Percentiles rank a stretch among this genome's conserved stretches.
Evolutionary conservation across 2,888 invertebrate genomes (phyloP).

Genomic region (Sepiola atlantica): DNA sequence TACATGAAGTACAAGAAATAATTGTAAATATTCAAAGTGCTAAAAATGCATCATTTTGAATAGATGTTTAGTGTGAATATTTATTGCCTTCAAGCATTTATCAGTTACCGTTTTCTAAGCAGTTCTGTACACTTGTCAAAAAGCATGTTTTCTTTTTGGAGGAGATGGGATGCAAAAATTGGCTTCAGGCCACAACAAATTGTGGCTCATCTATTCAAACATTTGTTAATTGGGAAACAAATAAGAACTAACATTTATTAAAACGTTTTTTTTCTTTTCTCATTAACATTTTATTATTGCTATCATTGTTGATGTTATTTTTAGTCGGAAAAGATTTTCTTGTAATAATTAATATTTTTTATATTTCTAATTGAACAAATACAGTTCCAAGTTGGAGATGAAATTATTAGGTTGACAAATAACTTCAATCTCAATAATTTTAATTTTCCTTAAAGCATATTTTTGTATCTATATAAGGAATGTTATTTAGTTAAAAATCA

Average conservation of each 20-base stretch:
- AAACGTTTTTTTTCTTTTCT: no score
- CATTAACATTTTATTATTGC: no score
- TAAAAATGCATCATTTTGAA: background rate
- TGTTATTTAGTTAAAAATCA: background rate
- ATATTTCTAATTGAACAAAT: no score
- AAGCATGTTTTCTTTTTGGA: background rate
- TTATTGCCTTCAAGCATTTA: background rate
- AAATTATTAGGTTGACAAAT: no score
- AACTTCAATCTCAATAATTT: no score
- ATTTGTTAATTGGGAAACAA: background rate
- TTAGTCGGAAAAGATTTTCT: no score
- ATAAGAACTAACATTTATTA: no score
- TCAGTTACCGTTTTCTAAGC: background rate
- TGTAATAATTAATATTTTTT: no score
- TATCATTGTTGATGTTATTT: no score
- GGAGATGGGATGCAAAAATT: background rate
- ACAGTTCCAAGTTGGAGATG: no score
- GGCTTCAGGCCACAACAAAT: background rate
- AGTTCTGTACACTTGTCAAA: background rate
- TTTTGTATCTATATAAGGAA: background rate
- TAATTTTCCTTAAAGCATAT: no score
- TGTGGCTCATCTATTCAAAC: background rate
- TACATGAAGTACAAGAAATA: background rate
- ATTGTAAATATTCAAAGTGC: background rate
- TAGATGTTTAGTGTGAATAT: background rate